Evolutionary conservation across 2,888 invertebrate species (phyloP), one percentile per base, ranked within the genome.

Genomic region (Himalopsyche anomala): DNA sequence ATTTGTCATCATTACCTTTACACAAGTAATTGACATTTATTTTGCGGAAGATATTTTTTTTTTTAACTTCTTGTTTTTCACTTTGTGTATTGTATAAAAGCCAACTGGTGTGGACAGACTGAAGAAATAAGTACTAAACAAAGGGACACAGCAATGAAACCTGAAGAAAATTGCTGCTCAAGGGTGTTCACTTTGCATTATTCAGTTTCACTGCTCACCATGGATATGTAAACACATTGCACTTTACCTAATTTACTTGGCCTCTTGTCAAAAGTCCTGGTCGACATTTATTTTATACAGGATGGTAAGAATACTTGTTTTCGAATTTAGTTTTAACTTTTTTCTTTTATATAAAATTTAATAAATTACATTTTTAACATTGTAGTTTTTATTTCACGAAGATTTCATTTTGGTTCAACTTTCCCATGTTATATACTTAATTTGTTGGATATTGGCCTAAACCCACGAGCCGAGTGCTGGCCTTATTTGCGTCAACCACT

Each of bases 371-470:
- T 51, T 84, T 51, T 81, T 69, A 45, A 81, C n/a, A 42, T n/a
- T 38, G 38, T 40, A 8, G 80, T 88, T 54, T 84, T 81, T 87
- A 81, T 91, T 91, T 86, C 92, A 96, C n/a, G 96, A 96, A 88
- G 96, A 96, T 90, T 96, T 97, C 89, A 94, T 98, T 90, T 91
- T 97, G 55, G 97, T 98, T 1, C 95, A n/a, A 96, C 90, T 95
- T 97, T 40, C 97, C 97, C 17, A 97, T 96, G 90, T 93, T 97
- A 51, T 98, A 97, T 92, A 95, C 96, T 0, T 98, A n/a, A 98
- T 90, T 92, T 98, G 42, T 92, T 98, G 84, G 98, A 98, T 92
- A 95, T 98, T 81, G 96, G 97, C 5, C 92, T 96, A 12, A 94
- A 95, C n/a, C 89, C 98, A 97, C 91, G 97, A 97, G 90, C 97